Evolutionary conservation across 2,113 vertebrate genomes (phyloP).

Genomic region (Spheniscus mendiculus): DNA sequence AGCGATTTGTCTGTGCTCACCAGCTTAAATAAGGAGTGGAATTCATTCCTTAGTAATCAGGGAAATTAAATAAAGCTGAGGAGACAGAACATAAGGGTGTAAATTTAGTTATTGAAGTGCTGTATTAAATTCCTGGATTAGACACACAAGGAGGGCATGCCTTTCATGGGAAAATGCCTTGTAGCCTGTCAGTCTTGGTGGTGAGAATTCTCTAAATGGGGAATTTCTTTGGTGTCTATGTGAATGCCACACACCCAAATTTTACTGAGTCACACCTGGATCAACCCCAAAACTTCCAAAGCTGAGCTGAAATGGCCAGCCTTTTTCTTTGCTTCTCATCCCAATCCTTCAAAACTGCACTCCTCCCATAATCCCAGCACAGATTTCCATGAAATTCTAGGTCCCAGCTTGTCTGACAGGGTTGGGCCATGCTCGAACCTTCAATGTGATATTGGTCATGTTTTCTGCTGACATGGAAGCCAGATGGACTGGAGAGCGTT

Average conservation of each 20-base stretch:
- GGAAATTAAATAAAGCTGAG: conserved; percentile 25
- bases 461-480: not conserved
- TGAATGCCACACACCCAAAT: not conserved
- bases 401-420: not conserved
- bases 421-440: not conserved
- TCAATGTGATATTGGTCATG: not conserved
- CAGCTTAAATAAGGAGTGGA: not conserved
- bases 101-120: conserved; percentile 60
- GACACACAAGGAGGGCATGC: not conserved
- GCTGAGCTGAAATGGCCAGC: not conserved
- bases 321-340: not conserved
- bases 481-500: not conserved
- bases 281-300: not conserved
- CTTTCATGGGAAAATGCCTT: conserved; percentile 35
- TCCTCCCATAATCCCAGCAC: not conserved
- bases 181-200: not conserved
- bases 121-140: conserved; percentile 57
- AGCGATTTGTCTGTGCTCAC: not conserved
- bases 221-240: not conserved
- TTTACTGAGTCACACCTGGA: not conserved
- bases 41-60: conserved; percentile 33
- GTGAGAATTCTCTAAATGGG: not conserved
- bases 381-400: not conserved
- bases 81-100: conserved; percentile 8
- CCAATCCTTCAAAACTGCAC: not conserved